Percentiles rank a stretch among this genome's conserved stretches.
Conservation (phyloP, 2,888 invertebrate genomes). For the Acanthoscelides obtectus region DNA sequence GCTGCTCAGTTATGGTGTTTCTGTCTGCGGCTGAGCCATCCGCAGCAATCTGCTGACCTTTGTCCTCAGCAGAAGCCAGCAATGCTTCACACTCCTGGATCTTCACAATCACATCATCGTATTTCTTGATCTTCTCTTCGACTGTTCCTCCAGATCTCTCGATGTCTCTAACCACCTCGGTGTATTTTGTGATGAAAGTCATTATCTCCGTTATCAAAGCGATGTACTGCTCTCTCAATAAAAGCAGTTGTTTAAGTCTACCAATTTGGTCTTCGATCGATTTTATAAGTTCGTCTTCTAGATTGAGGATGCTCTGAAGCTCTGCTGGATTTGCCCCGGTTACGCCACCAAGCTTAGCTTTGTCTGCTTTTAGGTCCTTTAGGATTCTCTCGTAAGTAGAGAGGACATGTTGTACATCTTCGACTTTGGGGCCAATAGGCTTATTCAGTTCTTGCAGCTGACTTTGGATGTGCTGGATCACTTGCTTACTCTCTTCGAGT, state of each 20-base stretch:
- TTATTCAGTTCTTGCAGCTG: slow-evolving; percentile 78
- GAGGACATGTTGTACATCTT: slow-evolving; percentile 83
- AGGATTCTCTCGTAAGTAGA: slow-evolving; percentile 74
- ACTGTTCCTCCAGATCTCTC: slow-evolving; percentile 77
- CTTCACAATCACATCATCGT: slow-evolving; percentile 78
- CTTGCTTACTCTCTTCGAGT: slow-evolving; percentile 74
- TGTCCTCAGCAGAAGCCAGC: slow-evolving; percentile 81
- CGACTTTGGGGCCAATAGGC: slow-evolving; percentile 81
- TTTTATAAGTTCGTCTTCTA: slow-evolving; percentile 82
- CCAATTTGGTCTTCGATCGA: slow-evolving; percentile 83
- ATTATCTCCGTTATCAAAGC: slow-evolving; percentile 82
- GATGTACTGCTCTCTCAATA: slow-evolving; percentile 84
- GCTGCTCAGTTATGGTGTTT: slow-evolving; percentile 80
- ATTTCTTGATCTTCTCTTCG: slow-evolving; percentile 82
- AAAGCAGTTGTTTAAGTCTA: slow-evolving; percentile 69
- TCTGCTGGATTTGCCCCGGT: slow-evolving; percentile 74
- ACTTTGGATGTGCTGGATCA: slow-evolving; percentile 76
- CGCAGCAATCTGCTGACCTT: slow-evolving; percentile 87
- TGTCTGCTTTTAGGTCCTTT: slow-evolving; percentile 72
- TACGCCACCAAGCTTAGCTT: slow-evolving; percentile 70
- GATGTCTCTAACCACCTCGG: slow-evolving; percentile 78
- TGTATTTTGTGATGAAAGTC: slow-evolving; percentile 82
- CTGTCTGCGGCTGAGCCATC: slow-evolving; percentile 85
- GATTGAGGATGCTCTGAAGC: slow-evolving; percentile 69
- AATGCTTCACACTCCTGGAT: slow-evolving; percentile 89